Percentiles rank a stretch among this genome's conserved stretches.
Evolutionary conservation across 1,140 invertebrate species (phyloP).

Genomic region (Hylaeus volcanicus): DNA sequence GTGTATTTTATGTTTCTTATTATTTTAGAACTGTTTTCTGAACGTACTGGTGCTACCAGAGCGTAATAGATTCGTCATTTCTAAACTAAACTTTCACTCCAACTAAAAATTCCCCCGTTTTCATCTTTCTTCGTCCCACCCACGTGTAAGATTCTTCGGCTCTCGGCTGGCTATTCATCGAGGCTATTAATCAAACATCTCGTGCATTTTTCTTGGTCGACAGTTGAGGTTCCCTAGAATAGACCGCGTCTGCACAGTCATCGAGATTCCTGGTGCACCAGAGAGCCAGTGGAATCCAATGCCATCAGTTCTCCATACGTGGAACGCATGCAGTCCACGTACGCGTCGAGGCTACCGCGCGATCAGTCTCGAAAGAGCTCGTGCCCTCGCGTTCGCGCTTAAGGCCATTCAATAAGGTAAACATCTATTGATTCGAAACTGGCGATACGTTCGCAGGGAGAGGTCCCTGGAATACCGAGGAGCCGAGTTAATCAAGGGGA

Average conservation of each 20-base stretch:
- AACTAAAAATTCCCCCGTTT: no score
- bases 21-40: no score
- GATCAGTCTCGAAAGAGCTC: conserved; percentile 27
- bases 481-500: conserved; percentile 35
- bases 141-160: no score
- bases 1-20: no score
- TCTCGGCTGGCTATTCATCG: no score
- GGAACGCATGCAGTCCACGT: conserved; percentile 33
- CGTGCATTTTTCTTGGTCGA: neutral
- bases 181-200: neutral
- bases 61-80: no score
- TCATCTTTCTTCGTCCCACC: no score
- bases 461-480: conserved; percentile 13
- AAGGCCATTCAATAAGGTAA: conserved; percentile 29
- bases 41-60: no score
- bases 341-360: neutral
- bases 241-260: neutral
- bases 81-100: no score
- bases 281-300: neutral
- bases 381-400: neutral
- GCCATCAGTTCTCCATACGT: conserved; percentile 1
- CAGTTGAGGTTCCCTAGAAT: neutral
- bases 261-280: neutral
- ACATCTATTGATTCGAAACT: conserved; percentile 31
- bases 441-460: neutral